Percentiles rank a stretch among this genome's conserved stretches.
phyloP scores from a whole-genome alignment of 2,797 vertebrate genomes.

The Muscicapa comitata region DNA sequence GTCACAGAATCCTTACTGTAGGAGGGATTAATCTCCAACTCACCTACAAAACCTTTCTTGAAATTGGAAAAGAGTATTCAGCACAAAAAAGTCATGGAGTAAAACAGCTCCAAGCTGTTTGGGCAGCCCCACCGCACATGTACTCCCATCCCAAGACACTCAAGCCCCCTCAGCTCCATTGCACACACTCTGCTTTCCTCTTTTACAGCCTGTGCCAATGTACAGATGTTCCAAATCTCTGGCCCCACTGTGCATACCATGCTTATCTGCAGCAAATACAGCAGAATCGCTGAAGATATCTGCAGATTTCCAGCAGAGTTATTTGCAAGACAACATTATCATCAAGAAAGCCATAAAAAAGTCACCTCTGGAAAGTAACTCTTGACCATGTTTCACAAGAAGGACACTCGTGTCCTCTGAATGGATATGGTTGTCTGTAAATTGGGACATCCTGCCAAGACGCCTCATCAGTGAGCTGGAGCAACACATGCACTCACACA shows the following conservation, averaged over 20 bases:
- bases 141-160: fast-evolving
- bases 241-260: background rate
- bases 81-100: background rate
- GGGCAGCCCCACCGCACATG: fast-evolving
- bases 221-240: slow-evolving; percentile 1
- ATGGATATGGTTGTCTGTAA: slow-evolving; percentile 23
- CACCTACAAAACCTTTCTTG: background rate
- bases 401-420: slow-evolving; percentile 1
- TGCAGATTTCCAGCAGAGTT: background rate
- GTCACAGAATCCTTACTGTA: background rate
- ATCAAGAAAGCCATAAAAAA: slow-evolving; percentile 55
- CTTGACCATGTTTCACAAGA: slow-evolving; percentile 44
- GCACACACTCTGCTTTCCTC: background rate
- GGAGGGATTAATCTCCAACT: background rate
- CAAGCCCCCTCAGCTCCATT: background rate
- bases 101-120: background rate
- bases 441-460: background rate
- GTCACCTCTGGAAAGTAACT: slow-evolving; percentile 54
- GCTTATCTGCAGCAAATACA: slow-evolving; percentile 37
- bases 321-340: slow-evolving; percentile 35
- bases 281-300: slow-evolving; percentile 18
- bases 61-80: background rate
- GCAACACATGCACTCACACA: background rate
- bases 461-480: slow-evolving; percentile 48
- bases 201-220: fast-evolving